Conservation (phyloP, 2,888 invertebrate species). For the Ommatoiulus sabulosus region DNA sequence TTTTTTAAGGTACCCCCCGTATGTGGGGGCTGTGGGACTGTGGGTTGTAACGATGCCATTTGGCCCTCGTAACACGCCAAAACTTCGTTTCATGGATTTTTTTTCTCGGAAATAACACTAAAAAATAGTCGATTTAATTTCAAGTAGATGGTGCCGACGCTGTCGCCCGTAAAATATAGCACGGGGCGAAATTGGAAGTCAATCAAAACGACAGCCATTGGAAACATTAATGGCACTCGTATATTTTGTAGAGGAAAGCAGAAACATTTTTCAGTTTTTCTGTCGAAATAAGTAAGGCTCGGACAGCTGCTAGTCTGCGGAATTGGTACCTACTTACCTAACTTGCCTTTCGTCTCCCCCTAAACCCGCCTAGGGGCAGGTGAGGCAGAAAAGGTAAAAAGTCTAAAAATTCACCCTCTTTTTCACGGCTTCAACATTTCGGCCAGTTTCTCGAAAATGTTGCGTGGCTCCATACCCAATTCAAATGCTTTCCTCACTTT, state of each 20-base stretch:
- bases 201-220: neutral
- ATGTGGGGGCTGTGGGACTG: conserved; percentile 6
- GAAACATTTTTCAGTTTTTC: conserved; percentile 11
- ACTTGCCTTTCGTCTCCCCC: neutral
- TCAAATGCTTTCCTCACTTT: too few relatives aligned
- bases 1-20: conserved; percentile 11
- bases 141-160: neutral
- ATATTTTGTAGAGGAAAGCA: neutral
- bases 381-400: neutral
- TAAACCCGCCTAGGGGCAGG: neutral
- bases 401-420: neutral
- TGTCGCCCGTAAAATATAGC: conserved; percentile 8
- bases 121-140: conserved; percentile 24
- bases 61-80: neutral
- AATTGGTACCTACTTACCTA: neutral
- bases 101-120: conserved; percentile 19
- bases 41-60: conserved; percentile 12
- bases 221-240: neutral
- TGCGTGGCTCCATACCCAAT: too few relatives aligned
- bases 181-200: conserved; percentile 16
- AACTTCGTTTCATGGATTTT: neutral
- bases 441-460: neutral
- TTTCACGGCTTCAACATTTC: neutral
- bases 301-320: neutral
- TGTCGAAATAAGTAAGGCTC: neutral